Evolutionary conservation across 23 tunicate genomes (phyloP).

Genomic region (Halocynthia aurantium): DNA sequence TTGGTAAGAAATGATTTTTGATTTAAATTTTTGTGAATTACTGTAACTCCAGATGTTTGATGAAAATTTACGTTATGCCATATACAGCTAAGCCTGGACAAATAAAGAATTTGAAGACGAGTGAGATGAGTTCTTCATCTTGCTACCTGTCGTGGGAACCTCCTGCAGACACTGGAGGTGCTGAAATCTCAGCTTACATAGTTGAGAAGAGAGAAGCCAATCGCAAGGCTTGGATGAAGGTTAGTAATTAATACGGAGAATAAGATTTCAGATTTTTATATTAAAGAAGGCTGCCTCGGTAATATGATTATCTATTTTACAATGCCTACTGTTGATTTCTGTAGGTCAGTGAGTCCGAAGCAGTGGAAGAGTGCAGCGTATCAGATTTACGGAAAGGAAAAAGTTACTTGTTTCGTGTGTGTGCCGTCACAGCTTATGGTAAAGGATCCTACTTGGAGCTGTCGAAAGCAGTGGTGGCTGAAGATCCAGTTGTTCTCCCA

Average conservation of each 20-base stretch:
- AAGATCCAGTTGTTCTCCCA: conserved; percentile 64
- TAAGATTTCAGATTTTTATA: background rate
- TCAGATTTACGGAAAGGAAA: conserved; percentile 81
- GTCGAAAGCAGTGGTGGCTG: conserved; percentile 51
- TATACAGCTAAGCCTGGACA: conserved; percentile 9
- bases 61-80: background rate
- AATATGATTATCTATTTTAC: background rate
- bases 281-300: background rate
- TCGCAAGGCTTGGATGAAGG: conserved; percentile 84
- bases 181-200: conserved; percentile 53
- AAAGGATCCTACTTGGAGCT: conserved; percentile 63
- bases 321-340: background rate
- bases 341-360: conserved; percentile 9
- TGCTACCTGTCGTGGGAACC: conserved; percentile 76
- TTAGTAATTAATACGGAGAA: conserved; percentile 8
- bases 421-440: conserved; percentile 78
- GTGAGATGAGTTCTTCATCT: conserved; percentile 26
- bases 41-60: background rate
- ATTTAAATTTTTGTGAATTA: background rate
- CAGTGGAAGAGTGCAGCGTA: conserved; percentile 28
- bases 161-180: conserved; percentile 78
- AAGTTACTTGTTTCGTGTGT: conserved; percentile 62
- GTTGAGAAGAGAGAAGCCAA: conserved; percentile 69
- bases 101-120: conserved; percentile 5
- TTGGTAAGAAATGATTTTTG: conserved; percentile 2